Evolutionary conservation across 2,797 vertebrate genomes (phyloP).

Genomic region (Channallabes apus): DNA sequence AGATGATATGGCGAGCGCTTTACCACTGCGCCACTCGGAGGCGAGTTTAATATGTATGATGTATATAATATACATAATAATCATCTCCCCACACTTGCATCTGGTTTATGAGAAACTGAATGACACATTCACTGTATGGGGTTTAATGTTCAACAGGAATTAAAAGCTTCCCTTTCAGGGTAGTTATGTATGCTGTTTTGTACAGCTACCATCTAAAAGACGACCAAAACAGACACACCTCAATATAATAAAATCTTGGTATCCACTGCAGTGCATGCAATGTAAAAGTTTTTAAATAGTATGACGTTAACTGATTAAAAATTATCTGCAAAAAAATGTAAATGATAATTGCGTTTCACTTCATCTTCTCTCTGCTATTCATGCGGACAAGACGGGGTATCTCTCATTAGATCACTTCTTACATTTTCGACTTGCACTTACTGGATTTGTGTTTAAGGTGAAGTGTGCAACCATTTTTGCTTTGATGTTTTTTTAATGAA

Average conservation of each 20-base stretch:
- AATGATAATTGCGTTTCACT: neutral
- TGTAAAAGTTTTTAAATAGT: no score
- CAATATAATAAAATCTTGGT: no score
- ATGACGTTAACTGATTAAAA: neutral
- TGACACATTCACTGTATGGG: neutral
- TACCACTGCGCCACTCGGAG: no score
- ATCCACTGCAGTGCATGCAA: no score
- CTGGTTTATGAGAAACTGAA: neutral
- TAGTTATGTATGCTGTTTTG: no score
- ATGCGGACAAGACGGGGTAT: no score
- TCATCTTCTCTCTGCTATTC: neutral
- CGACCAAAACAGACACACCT: no score
- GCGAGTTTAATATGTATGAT: no score
- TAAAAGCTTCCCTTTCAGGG: neutral
- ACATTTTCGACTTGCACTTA: neutral
- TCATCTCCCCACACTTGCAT: neutral
- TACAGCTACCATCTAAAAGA: no score
- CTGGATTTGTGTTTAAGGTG: constrained; percentile 10
- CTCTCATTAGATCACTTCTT: neutral
- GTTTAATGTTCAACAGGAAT: neutral
- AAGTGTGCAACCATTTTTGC: neutral
- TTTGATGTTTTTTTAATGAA: neutral
- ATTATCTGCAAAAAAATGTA: no score
- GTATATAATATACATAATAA: no score
- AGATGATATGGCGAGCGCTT: no score